Evolutionary conservation across 2,888 invertebrate species (phyloP), one percentile per base, ranked within the genome.

Genomic region (Ochropleura plecta): DNA sequence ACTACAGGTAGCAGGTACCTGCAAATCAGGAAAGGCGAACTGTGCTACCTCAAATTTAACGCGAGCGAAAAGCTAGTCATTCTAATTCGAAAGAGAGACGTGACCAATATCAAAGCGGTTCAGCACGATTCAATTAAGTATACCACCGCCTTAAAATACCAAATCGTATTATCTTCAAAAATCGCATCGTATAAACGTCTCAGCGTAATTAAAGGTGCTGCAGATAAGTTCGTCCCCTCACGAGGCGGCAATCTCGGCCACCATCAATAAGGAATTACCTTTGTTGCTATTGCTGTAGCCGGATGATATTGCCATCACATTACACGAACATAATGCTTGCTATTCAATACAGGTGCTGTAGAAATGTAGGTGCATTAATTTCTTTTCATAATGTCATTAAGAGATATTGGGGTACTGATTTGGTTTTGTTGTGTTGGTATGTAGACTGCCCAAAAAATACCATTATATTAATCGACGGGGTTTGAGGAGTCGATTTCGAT

Each of bases 231-330:
- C 92, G 92, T 92, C 92, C 87, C 90, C 89, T 88, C 93, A 90
- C 90, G 92, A 90, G 91, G 90, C 88, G 79, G 90, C 90, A 90
- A 92, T 92, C 91, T 89, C 87, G 82, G 87, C 86, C 90, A 90
- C 90, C 93, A 95, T 96, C 95, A 95, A 94, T 95, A 94, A 93
- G 90, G 90, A 94, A 95, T 95, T 95, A 94, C 93, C 94, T 95
- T 94, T 94, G 94, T 94, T 94, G 89, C 91, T 90, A 94, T 94
- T 94, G 90, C 91, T 90, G 82, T 89, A 86, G 86, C 90, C 87
- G 88, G 87, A 87, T 80, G 20, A n/a, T 78, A 65, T 72, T 59
- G 64, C 81, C 84, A 81, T 76, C 42, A 70, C 80, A 85, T 81
- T 83, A 83, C 68, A 76, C 75, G 51, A 30, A 85, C 83, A 62